Base-by-base conservation (phyloP, 2,113 vertebrate genomes). In the Pomatorhinus ruficollis region DNA sequence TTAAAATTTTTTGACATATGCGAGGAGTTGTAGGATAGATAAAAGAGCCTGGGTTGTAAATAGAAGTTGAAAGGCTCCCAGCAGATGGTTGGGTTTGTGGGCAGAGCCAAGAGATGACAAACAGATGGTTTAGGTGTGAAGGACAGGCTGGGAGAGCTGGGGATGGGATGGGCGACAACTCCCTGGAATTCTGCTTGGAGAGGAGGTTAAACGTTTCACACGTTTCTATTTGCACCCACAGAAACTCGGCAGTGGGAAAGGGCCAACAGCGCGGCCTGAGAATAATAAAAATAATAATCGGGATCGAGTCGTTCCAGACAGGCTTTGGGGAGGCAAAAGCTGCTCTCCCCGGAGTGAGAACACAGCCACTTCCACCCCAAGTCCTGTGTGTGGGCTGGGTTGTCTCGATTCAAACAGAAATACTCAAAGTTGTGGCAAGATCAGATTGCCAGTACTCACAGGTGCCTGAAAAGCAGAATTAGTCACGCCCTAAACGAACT, bases 1-100 rank as follows among this genome's bases (percentile, higher is more conserved):
- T 97, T 97, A 95, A 95, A 97, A 96, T 89, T 95, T 95, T 95
- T 89, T 97, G 97, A 97, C 96, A 97, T 95, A 86, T 95, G 96
- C 90, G 97, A 96, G 93, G 96, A 92, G 91, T 91, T 97, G 89
- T 93, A 92, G 94, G 96, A 82, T 57, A 79, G 93, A 97, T 96
- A 97, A 97, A 95, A 87, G 89, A 83, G 75, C 72, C 90, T 72
- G 93, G 76, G 72, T 78, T 94, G 90, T 81, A 95, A 96, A 96
- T 95, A 98, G 97, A 90, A 96, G 90, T 75, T 91, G 92, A 95
- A 98, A 97, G 95, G 95, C 95, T 94, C 88, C 39, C 74, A 98
- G 90, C 98, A 98, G 97, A 98, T 98, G 97, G 97, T 15, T 82
- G 69, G 69, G 33, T 83, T 96, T 65, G 89, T 92, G 78, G 87